phyloP scores from a whole-genome alignment of 2,113 vertebrate genomes.

The Protomyctophum bolini region DNA sequence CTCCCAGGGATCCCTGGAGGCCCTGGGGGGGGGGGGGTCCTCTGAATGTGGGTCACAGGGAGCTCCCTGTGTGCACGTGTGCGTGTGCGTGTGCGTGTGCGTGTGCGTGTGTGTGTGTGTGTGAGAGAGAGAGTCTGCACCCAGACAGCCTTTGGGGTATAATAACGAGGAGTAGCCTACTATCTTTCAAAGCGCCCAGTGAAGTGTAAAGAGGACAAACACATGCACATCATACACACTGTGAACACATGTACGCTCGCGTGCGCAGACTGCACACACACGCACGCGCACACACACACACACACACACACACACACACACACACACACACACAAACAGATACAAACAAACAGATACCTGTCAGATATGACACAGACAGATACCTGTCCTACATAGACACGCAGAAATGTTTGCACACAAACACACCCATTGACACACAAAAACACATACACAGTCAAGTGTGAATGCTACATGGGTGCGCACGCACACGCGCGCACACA shows the following conservation, averaged over 20 bases:
- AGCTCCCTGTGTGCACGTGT: slow-evolving; percentile 21
- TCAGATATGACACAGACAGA: background rate
- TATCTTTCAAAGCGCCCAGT: slow-evolving; percentile 55
- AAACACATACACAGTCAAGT: slow-evolving; percentile 6
- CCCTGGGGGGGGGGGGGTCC: slow-evolving; percentile 41
- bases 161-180: slow-evolving; percentile 56
- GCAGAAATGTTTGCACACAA: background rate
- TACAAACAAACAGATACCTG: background rate
- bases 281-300: slow-evolving; percentile 19
- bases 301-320: background rate
- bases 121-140: slow-evolving; percentile 18
- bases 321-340: background rate
- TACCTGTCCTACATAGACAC: background rate
- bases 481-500: too few relatives aligned
- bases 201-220: slow-evolving; percentile 49
- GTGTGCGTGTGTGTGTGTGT: slow-evolving; percentile 18
- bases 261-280: background rate
- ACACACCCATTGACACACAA: slow-evolving; percentile 21
- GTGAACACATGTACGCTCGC: slow-evolving; percentile 4
- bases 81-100: background rate
- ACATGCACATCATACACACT: slow-evolving; percentile 28
- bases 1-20: slow-evolving; percentile 47
- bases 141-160: slow-evolving; percentile 66
- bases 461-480: background rate
- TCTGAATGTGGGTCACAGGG: slow-evolving; percentile 70